phyloP scores from a whole-genome alignment of 1,140 invertebrate species.

The Gryon sp. region DNA sequence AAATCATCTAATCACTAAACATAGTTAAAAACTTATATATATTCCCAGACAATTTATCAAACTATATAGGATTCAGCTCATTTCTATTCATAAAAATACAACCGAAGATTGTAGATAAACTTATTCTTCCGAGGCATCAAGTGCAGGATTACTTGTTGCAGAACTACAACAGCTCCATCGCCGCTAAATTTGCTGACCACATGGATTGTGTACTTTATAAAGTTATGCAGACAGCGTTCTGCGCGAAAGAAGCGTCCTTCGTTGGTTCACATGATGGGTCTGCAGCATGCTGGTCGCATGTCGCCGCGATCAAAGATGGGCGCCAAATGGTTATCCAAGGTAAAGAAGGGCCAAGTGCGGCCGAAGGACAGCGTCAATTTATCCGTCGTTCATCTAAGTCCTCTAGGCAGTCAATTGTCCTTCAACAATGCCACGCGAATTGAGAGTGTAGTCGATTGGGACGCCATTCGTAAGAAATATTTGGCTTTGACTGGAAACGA shows the following conservation, averaged over 20 bases:
- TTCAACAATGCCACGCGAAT: constrained; percentile 87
- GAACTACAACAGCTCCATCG: constrained; percentile 97
- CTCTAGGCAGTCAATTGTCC: constrained; percentile 88
- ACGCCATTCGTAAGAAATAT: constrained; percentile 93
- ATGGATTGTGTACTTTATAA: constrained; percentile 92
- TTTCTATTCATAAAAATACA: too few relatives aligned
- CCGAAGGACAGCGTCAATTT: constrained; percentile 88
- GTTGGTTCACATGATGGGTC: constrained; percentile 90
- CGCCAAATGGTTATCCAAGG: constrained; percentile 91
- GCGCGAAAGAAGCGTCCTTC: constrained; percentile 89
- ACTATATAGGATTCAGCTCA: too few relatives aligned
- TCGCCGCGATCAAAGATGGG: constrained; percentile 91
- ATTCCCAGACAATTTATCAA: too few relatives aligned
- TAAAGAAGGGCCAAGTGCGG: constrained; percentile 88
- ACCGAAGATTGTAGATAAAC: background rate
- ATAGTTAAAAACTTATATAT: too few relatives aligned
- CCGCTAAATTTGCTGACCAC: constrained; percentile 98
- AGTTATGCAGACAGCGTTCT: constrained; percentile 85
- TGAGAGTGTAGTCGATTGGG: constrained; percentile 95
- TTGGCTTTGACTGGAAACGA: constrained; percentile 86
- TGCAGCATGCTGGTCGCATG: constrained; percentile 85
- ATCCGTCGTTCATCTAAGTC: constrained; percentile 88
- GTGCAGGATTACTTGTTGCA: constrained; percentile 66
- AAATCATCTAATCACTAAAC: too few relatives aligned
- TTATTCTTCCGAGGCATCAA: background rate